Evolutionary conservation across 2,797 vertebrate species (phyloP).

Genomic region (Pantherophis alleghaniensis): DNA sequence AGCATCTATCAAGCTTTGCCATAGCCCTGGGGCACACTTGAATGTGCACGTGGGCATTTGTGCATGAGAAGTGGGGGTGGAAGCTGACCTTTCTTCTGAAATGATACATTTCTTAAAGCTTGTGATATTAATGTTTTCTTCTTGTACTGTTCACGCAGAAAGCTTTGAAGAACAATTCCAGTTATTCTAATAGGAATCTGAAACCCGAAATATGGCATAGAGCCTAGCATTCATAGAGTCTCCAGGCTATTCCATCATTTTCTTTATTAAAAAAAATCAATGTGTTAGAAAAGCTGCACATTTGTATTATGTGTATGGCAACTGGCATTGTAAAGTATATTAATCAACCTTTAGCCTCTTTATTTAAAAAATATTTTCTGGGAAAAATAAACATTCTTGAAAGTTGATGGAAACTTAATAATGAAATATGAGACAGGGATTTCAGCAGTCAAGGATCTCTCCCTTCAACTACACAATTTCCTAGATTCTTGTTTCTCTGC

Average conservation of each 20-base stretch:
- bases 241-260: background rate
- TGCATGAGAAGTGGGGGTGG: slow-evolving; percentile 52
- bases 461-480: background rate
- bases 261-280: background rate
- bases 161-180: background rate
- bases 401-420: background rate
- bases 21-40: slow-evolving; percentile 63
- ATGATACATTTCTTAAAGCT: slow-evolving; percentile 50
- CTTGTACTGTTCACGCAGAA: background rate
- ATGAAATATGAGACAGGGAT: background rate
- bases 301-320: background rate
- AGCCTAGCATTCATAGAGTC: background rate
- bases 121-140: slow-evolving; percentile 27
- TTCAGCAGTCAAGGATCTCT: background rate
- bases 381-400: too few relatives aligned
- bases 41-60: slow-evolving; percentile 58
- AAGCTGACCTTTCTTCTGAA: slow-evolving; percentile 54
- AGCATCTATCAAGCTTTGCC: slow-evolving; percentile 79
- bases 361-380: background rate
- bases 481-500: background rate
- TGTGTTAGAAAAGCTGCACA: background rate
- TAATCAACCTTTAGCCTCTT: background rate
- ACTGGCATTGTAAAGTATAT: background rate
- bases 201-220: background rate
- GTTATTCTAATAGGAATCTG: background rate